These are phyloP conservation scores for Nudaria mundana DNA, from an alignment of 2,888 invertebrate genomes.

Conservation along the genomic window DNA sequence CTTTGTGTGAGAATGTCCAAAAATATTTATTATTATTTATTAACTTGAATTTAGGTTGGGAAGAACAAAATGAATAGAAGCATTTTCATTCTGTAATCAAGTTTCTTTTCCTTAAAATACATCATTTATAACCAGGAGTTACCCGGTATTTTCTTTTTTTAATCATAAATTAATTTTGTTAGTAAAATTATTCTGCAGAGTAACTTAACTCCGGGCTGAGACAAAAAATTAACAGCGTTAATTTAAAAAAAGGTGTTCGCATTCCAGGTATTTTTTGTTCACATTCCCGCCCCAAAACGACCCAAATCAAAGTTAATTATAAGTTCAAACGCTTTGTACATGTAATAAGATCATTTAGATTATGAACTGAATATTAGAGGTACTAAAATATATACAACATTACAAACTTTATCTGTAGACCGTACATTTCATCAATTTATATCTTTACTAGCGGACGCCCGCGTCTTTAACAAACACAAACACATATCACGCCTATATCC, in stretches of 20 bases:
- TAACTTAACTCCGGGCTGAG: neutral
- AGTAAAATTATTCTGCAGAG: neutral
- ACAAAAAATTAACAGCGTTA: conserved; percentile 18
- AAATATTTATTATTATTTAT: too few species aligned
- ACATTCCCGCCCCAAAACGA: conserved; percentile 12
- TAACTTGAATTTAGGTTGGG: too few species aligned
- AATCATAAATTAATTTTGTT: conserved; percentile 1
- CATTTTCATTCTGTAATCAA: too few species aligned
- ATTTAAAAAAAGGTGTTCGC: conserved; percentile 16
- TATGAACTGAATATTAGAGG: conserved; percentile 2
- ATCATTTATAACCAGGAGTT: neutral
- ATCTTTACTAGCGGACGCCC: too few species aligned
- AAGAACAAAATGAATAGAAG: too few species aligned
- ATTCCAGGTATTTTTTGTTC: conserved; percentile 27
- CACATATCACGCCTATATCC: too few species aligned
- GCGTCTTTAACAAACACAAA: too few species aligned
- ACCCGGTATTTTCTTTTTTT: conserved; percentile 5
- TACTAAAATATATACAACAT: too few species aligned
- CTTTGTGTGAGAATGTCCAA: too few species aligned
- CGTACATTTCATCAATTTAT: too few species aligned
- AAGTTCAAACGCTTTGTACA: conserved; percentile 18
- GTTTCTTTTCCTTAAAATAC: neutral
- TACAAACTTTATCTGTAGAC: too few species aligned
- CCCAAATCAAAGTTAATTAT: conserved; percentile 34
- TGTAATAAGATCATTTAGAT: conserved; percentile 20